Conservation (phyloP, 2,888 invertebrate species). For the Trilocha varians region DNA sequence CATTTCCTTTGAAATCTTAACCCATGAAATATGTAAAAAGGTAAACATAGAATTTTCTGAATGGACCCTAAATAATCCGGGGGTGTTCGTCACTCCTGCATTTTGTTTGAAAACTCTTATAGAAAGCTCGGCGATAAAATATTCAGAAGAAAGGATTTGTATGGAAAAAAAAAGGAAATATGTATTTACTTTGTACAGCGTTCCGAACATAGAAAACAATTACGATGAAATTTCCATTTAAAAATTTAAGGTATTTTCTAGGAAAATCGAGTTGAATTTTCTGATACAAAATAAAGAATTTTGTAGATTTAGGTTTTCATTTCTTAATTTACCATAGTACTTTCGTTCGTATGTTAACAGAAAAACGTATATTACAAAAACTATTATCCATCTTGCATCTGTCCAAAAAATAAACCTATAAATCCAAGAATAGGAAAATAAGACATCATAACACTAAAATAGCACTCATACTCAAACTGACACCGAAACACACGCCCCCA, state of each 20-base stretch:
- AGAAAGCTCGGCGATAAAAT: conserved; percentile 37
- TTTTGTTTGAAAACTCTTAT: conserved; percentile 15
- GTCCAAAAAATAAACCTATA: no score
- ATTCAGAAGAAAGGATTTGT: conserved; percentile 29
- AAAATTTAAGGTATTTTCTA: not conserved
- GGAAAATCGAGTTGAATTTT: not conserved
- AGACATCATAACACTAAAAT: no score
- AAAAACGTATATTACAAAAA: no score
- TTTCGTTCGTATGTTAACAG: no score
- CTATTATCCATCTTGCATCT: no score
- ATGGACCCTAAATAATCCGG: not conserved
- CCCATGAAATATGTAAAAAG: not conserved
- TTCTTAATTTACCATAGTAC: no score
- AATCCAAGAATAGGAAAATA: no score
- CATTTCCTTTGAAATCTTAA: not conserved
- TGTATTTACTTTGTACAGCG: conserved; percentile 17
- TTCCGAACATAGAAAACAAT: conserved; percentile 2
- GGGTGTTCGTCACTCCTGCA: not conserved
- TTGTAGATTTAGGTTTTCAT: no score
- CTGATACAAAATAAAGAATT: no score
- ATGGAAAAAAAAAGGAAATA: conserved; percentile 18
- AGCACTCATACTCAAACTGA: no score
- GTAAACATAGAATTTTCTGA: not conserved
- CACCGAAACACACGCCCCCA: no score
- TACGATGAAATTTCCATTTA: conserved; percentile 3